Evolutionary conservation across 2,888 invertebrate genomes (phyloP).

Genomic region (Micoletzkya japonica): DNA sequence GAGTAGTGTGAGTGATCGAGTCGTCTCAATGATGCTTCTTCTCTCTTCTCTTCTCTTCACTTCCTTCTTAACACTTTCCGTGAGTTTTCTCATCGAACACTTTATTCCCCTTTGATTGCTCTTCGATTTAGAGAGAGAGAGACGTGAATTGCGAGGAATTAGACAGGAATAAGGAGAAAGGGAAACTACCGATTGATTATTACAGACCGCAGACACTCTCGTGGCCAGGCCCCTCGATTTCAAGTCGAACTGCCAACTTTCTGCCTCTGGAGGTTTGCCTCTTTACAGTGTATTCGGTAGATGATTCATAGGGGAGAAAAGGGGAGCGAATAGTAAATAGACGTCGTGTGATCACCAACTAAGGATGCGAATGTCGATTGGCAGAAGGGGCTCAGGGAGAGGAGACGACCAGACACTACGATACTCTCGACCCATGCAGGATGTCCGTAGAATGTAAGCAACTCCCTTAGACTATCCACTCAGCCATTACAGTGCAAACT

Average conservation of each 20-base stretch:
- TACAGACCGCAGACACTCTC: not conserved
- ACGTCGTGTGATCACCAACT: not conserved
- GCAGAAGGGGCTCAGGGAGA: slow-evolving; percentile 1
- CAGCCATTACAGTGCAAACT: slow-evolving; percentile 39
- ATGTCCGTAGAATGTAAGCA: slow-evolving; percentile 18
- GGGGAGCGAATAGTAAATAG: not conserved
- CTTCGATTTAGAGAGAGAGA: too few species aligned
- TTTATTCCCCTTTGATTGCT: not conserved
- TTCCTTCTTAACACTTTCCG: not conserved
- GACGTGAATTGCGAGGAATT: too few species aligned
- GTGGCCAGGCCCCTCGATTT: slow-evolving; percentile 17
- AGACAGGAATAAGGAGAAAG: too few species aligned
- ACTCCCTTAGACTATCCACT: not conserved
- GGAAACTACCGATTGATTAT: too few species aligned
- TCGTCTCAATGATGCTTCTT: not conserved
- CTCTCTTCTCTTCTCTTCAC: not conserved
- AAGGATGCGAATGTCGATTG: slow-evolving; percentile 19
- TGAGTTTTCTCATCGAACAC: not conserved
- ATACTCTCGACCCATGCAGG: slow-evolving; percentile 20
- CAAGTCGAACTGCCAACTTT: slow-evolving; percentile 18
- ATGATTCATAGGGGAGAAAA: not conserved
- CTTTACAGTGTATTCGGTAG: slow-evolving; percentile 30
- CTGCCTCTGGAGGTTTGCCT: slow-evolving; percentile 10
- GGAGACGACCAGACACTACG: slow-evolving; percentile 2
- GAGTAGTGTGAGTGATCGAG: not conserved